Evolutionary conservation across 2,113 vertebrate species (phyloP), one percentile per base, ranked within the genome.

Genomic region (Paralichthys olivaceus): DNA sequence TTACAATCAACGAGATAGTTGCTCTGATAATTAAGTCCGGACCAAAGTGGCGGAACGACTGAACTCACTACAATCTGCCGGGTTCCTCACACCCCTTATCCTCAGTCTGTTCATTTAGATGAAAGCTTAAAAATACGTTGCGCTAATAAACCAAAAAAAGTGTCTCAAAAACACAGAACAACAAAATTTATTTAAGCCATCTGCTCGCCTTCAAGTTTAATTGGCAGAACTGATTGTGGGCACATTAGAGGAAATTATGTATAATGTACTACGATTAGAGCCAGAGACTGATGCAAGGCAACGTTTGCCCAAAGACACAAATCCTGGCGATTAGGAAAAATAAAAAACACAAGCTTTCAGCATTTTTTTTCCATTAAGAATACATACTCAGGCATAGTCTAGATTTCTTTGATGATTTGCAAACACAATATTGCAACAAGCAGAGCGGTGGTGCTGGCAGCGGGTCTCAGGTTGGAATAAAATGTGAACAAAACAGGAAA

Each of bases 171-270:
- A 45, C 20, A 5, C 22, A 37, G 20, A 68, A 78, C 49, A 71
- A 74, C 28, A 40, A 7, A 69, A 67, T 83, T 84, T 75, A 85
- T 80, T 84, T 61, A 72, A 19, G 19, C 83, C 85, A 92, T 83
- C 90, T 90, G 88, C 57, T 84, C 15, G 19, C 53, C 40, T 72
- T 88, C 84, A 84, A 85, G 59, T 76, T 69, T 87, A 84, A 90
- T 74, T 75, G 80, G 72, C 72, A 79, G 60, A 87, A 87, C 83
- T 86, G 74, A 87, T 71, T 68, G 86, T n/a, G 32, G 80, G 64
- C 57, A 65, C n/a, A 14, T 56, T 71, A 69, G 61, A 67, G 58
- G 67, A 77, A 87, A 88, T 75, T 4, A 83, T 81, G 66, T 86
- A 76, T 79, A 65, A 80, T 56, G 72, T 67, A 69, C 47, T 64